Evolutionary conservation across 2,113 vertebrate species (phyloP).

Genomic region (Onychostruthus taczanowskii): DNA sequence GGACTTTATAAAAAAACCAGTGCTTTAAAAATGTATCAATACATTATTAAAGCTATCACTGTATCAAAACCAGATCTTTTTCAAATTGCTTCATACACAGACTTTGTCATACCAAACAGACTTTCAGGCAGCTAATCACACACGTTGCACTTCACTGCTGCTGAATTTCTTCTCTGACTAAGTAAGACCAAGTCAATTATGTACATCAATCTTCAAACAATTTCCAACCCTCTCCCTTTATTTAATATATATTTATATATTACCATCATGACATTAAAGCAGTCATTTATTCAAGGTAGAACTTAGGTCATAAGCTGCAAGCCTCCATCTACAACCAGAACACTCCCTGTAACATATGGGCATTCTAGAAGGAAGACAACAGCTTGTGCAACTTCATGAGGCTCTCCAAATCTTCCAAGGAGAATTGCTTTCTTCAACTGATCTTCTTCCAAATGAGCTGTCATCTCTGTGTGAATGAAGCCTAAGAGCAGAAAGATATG

Average conservation of each 20-base stretch:
- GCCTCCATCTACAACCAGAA: conserved; percentile 89
- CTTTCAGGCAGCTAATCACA: neutral
- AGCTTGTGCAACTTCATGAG: conserved; percentile 83
- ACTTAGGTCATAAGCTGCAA: conserved; percentile 81
- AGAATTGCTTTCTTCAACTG: conserved; percentile 73
- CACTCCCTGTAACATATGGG: conserved; percentile 87
- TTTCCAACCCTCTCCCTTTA: neutral
- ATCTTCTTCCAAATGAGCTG: conserved; percentile 79
- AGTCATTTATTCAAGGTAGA: neutral
- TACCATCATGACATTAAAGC: neutral
- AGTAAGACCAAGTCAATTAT: neutral
- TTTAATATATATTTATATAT: neutral
- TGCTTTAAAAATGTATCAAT: neutral
- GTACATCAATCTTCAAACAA: neutral
- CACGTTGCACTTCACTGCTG: fast-evolving
- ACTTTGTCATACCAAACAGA: neutral
- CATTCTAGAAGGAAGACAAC: conserved; percentile 88
- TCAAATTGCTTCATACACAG: neutral
- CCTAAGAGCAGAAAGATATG: conserved; percentile 72
- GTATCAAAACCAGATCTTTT: neutral
- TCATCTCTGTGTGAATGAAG: conserved; percentile 92
- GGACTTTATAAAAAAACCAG: neutral
- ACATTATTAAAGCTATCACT: neutral
- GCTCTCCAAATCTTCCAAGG: conserved; percentile 86
- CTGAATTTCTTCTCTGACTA: neutral